Conservation (phyloP, 2,113 vertebrate species). For the Cephalophus harveyi region DNA sequence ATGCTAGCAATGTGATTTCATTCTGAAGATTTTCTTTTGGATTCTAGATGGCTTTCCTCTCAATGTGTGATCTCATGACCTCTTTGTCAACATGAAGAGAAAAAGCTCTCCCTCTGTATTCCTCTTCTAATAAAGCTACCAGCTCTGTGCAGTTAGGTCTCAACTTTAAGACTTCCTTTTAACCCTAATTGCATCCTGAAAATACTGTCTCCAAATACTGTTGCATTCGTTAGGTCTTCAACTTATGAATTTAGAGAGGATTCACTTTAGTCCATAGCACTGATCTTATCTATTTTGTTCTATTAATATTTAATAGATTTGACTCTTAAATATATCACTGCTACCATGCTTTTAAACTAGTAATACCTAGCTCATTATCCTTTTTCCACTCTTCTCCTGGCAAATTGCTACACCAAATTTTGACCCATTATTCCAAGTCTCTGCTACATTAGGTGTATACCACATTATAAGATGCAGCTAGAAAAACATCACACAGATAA, state of each 20-base stretch:
- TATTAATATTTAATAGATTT: not conserved
- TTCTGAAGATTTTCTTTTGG: not conserved
- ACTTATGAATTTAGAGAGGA: not conserved
- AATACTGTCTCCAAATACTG: not conserved
- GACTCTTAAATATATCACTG: not conserved
- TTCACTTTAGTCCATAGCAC: not conserved
- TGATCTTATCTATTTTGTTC: not conserved
- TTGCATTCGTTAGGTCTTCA: not conserved
- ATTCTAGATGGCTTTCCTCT: not conserved
- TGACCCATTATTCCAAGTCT: not conserved
- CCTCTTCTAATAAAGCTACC: not conserved
- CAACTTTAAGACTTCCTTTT: not conserved
- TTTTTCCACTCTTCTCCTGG: not conserved
- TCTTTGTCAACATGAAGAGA: not conserved
- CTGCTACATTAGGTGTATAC: not conserved
- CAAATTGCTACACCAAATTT: not conserved
- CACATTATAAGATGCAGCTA: not conserved
- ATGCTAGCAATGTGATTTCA: not conserved
- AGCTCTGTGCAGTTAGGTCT: not conserved
- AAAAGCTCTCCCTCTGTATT: not conserved
- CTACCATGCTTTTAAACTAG: not conserved
- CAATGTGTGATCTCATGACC: not conserved
- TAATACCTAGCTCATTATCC: not conserved
- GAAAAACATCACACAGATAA: not conserved
- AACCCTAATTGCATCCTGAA: not conserved